Base-by-base conservation (phyloP, 2,888 invertebrate species). In the Omphaloscelis lunosa region DNA sequence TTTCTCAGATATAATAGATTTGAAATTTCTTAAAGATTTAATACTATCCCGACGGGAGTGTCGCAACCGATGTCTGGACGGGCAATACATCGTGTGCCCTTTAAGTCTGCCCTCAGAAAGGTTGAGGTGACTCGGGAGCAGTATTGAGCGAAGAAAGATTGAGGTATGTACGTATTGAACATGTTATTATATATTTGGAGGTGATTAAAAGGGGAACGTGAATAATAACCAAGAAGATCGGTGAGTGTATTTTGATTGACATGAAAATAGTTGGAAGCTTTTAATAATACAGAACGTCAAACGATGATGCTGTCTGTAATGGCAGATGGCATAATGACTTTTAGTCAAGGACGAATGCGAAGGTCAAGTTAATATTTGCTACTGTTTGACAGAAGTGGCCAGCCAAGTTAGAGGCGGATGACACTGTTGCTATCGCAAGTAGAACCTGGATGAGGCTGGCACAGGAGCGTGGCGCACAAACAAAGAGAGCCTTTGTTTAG, bases 101-200 rank as follows among this genome's bases (percentile, higher is more conserved):
- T 86, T 62, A 75, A 59, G 67, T 48, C 58, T 71, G 75, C 77
- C 78, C 83, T 80, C 65, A 53, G 34, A 76, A 79, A 88, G 89
- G 87, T 88, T 81, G 82, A 87, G 82, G 87, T 85, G 81, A 87
- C 87, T 51, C 66, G 23, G 65, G 71, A 66, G 77, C 72, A 65
- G 75, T 77, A 86, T 76, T 71, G 82, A 81, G 75, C 77, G 68
- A 12, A 58, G 48, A 75, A 80, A 74, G 39, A 79, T 81, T 70
- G 23, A 67, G 56, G 56, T 51, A 51, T 23, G 8, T 27, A 63
- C 51, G 12, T 79, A 75, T 72, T 77, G 69, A 48, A 75, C 70
- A 68, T 68, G 41, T 63, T 75, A 34, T 34, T 75, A 34, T 51
- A 7, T 39, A 63, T 70, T 76, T 56, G 17, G 15, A 51, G 34